These are phyloP conservation scores for Malacosoma neustria DNA, from an alignment of 2,888 invertebrate species.

Conservation along the genomic window DNA sequence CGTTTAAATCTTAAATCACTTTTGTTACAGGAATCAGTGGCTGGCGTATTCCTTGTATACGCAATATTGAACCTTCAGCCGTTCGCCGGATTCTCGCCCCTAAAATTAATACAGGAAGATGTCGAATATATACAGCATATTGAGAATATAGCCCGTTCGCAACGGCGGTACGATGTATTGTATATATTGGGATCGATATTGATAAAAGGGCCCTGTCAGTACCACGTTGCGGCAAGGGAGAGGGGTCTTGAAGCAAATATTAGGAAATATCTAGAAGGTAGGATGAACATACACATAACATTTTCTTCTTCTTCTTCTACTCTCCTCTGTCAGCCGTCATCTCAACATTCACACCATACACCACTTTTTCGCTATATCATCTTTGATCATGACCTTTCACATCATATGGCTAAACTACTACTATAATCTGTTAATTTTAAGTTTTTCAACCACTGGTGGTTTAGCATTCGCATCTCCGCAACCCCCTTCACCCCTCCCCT, in stretches of 20 bases:
- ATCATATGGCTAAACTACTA: too few relatives aligned
- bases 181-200: conserved; percentile 44
- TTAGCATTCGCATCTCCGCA: too few relatives aligned
- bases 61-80: conserved; percentile 46
- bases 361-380: too few relatives aligned
- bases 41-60: conserved; percentile 51
- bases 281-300: too few relatives aligned
- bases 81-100: conserved; percentile 31
- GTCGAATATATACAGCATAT: conserved; percentile 30
- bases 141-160: conserved; percentile 31
- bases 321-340: too few relatives aligned
- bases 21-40: conserved; percentile 37
- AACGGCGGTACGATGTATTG: conserved; percentile 39
- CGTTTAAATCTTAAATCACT: too few relatives aligned
- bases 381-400: too few relatives aligned
- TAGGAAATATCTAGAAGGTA: conserved; percentile 52
- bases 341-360: too few relatives aligned
- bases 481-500: too few relatives aligned
- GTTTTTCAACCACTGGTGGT: too few relatives aligned
- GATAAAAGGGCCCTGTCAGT: conserved; percentile 34
- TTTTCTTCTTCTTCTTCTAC: too few relatives aligned
- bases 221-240: conserved; percentile 33
- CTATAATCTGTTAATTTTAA: too few relatives aligned
- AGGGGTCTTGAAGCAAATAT: conserved; percentile 39
- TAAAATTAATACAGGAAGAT: conserved; percentile 42